These are phyloP conservation scores for Myzus persicae DNA, from an alignment of 1,140 invertebrate genomes.

Conservation along the genomic window DNA sequence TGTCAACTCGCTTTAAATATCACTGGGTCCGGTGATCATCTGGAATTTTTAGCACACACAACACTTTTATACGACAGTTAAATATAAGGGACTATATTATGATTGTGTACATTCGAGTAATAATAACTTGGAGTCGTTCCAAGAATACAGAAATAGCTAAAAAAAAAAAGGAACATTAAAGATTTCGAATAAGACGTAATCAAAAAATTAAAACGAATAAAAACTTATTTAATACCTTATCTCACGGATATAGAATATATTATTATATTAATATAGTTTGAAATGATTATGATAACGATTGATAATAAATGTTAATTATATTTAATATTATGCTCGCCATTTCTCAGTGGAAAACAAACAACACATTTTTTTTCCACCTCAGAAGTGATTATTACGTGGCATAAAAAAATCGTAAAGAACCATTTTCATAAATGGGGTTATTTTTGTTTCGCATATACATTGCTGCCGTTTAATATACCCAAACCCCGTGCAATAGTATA, in stretches of 20 bases:
- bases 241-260: too few relatives aligned
- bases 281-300: not conserved
- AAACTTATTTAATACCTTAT: not conserved
- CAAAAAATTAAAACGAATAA: not conserved
- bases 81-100: not conserved
- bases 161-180: not conserved
- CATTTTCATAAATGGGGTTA: slow-evolving; percentile 11
- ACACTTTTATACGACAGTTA: not conserved
- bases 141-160: not conserved
- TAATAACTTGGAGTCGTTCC: not conserved
- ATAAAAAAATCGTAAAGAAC: not conserved
- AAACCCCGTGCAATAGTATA: not conserved
- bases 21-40: not conserved
- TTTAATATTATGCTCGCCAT: too few relatives aligned
- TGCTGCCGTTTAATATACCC: not conserved
- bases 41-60: not conserved
- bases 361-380: not conserved
- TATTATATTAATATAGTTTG: not conserved
- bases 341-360: not conserved
- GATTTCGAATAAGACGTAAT: not conserved
- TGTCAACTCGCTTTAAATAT: not conserved
- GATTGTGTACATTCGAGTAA: not conserved
- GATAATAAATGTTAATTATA: slow-evolving; percentile 1
- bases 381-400: not conserved
- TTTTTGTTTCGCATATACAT: not conserved